These are phyloP conservation scores for Rhea americana DNA, from an alignment of 2,113 vertebrate species.

Conservation along the genomic window DNA sequence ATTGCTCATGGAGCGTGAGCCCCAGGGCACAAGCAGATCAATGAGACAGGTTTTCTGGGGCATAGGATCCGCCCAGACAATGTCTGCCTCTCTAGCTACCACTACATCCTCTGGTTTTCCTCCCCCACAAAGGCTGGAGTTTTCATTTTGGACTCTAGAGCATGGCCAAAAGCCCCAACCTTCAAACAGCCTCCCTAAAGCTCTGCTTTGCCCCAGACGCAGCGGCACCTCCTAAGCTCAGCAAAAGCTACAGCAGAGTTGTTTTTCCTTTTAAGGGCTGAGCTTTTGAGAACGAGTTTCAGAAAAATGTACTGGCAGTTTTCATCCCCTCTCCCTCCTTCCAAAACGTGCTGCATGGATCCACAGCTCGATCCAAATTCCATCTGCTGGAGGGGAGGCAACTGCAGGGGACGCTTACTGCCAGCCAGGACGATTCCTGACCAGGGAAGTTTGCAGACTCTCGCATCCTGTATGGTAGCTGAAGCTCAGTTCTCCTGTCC, in stretches of 20 bases:
- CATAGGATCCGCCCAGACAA: background rate
- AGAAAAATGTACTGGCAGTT: background rate
- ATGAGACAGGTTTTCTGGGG: background rate
- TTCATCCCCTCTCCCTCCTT: background rate
- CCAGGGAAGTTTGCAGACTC: accelerated
- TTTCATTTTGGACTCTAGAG: background rate
- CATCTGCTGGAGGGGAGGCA: background rate
- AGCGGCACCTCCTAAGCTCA: conserved; percentile 4
- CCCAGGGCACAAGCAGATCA: background rate
- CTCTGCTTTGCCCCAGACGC: background rate
- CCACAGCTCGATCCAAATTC: background rate
- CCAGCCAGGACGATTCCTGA: accelerated
- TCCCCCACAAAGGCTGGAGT: background rate
- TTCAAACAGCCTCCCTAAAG: background rate
- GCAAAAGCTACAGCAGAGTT: background rate
- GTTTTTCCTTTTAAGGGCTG: conserved; percentile 49
- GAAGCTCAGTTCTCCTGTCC: background rate
- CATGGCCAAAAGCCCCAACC: background rate
- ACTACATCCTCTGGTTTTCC: background rate
- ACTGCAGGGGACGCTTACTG: accelerated
- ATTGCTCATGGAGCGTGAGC: background rate
- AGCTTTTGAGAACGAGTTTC: background rate
- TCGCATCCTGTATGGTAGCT: background rate
- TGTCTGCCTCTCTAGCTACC: accelerated
- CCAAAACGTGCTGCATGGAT: background rate